Percentiles rank a stretch among this genome's conserved stretches.
These are phyloP conservation scores for Drosophila ercepeae DNA, from an alignment of 1,140 invertebrate genomes.

Conservation along the genomic window DNA sequence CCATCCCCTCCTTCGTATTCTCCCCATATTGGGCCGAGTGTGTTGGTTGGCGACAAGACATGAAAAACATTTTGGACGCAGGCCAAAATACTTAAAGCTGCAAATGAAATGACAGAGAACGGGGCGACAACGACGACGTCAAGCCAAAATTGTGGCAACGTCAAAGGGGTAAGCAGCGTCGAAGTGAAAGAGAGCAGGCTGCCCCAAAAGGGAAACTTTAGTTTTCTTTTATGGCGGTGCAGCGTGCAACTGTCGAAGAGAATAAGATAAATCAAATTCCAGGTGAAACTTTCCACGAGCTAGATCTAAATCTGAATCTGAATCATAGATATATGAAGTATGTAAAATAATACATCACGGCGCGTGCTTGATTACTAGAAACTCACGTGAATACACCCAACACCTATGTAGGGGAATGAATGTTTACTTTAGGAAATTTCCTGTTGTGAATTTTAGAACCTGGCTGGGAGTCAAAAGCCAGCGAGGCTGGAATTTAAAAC, in stretches of 20 bases:
- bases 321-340: too few species aligned
- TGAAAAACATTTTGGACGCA: slow-evolving; percentile 69
- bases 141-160: slow-evolving; percentile 67
- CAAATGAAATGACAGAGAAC: slow-evolving; percentile 76
- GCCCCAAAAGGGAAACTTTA: slow-evolving; percentile 63
- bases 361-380: slow-evolving; percentile 71
- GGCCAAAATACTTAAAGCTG: slow-evolving; percentile 80
- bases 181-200: not conserved
- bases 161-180: slow-evolving; percentile 36
- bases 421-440: too few species aligned
- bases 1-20: not conserved
- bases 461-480: too few species aligned
- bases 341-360: too few species aligned
- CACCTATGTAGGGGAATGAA: too few species aligned
- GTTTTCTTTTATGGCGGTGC: slow-evolving; percentile 77
- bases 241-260: slow-evolving; percentile 67
- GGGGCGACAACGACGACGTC: slow-evolving; percentile 42
- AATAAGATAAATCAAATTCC: slow-evolving; percentile 56
- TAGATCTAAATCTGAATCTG: too few species aligned
- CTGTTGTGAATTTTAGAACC: not conserved
- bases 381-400: slow-evolving; percentile 63
- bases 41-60: slow-evolving; percentile 59
- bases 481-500: slow-evolving; percentile 21
- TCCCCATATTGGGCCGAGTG: slow-evolving; percentile 2
- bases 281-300: slow-evolving; percentile 38